These are phyloP conservation scores for Tamias sibiricus DNA, from an alignment of 2,113 vertebrate genomes.

Conservation along the genomic window DNA sequence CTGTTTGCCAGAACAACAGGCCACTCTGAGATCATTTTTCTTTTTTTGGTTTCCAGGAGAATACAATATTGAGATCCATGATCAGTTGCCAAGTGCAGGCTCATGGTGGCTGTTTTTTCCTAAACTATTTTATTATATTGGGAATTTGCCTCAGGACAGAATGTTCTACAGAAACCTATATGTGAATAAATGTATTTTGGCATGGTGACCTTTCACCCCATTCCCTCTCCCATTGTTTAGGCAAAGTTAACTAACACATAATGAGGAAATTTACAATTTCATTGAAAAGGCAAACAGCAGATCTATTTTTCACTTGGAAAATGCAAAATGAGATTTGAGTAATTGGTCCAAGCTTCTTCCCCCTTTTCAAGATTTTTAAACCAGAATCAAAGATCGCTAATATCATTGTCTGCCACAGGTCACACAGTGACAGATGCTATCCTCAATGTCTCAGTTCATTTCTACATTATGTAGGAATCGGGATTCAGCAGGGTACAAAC, in stretches of 20 bases:
- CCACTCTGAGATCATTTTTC: conserved; percentile 77
- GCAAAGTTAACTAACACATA: not conserved
- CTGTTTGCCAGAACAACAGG: conserved; percentile 66
- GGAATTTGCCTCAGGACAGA: conserved; percentile 30
- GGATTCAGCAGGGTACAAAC: not conserved
- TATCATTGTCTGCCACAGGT: too few relatives aligned
- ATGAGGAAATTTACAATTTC: not conserved
- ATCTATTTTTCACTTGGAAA: not conserved
- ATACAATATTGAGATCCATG: conserved; percentile 35
- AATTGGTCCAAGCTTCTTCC: not conserved
- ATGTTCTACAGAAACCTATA: conserved; percentile 10
- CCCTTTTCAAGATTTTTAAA: not conserved
- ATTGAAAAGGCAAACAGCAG: not conserved
- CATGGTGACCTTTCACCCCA: not conserved
- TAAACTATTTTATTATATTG: conserved; percentile 63
- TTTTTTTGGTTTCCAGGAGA: conserved; percentile 61
- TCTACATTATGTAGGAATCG: not conserved
- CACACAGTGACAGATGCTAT: not conserved
- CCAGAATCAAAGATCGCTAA: not conserved
- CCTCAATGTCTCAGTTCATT: not conserved
- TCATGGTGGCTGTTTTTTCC: not conserved
- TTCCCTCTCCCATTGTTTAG: not conserved
- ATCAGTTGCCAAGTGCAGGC: not conserved
- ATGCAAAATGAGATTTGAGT: not conserved
- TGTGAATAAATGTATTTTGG: not conserved